Evolutionary conservation across 2,797 vertebrate species (phyloP), one percentile per base, ranked within the genome.

Genomic region (Vespertilio murinus): DNA sequence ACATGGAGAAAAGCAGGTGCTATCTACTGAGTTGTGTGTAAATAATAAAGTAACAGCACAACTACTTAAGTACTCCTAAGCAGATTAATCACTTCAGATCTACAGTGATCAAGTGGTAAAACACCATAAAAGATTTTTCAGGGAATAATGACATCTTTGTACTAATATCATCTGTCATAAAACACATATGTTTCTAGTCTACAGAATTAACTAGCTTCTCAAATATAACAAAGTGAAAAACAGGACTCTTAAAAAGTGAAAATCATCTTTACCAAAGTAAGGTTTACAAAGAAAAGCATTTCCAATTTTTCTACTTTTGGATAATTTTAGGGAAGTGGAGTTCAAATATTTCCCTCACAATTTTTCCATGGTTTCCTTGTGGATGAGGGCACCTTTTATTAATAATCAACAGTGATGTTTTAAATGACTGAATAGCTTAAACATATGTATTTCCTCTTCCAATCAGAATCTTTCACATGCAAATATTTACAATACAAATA

Each of bases 351-450:
- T 75, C 11, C 33, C 59, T 71, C 38, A 88, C 2, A 56, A 4
- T 89, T 96, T 92, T 90, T 73, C 67, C 28, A 1, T 75, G 75
- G 65, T 94, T 89, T 84, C 40, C 25, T 70, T 65, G 0, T 94
- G 8, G 2, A 70, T 64, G 47, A 77, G 52, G 64, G 47, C 52
- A 83, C 40, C 54, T 86, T 88, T 30, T 94, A 7, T 74, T 92
- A 90, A 75, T 42, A 91, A 65, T 52, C 35, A 88, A 17, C 25
- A 90, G 38, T 69, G 5, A 93, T 83, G 2, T 83, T 91, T 91
- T 84, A 94, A 87, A 35, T 88, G 33, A 79, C 38, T 90, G 42
- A 94, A 14, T 89, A 84, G 33, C 17, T 56, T 59, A 88, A 81
- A 40, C 17, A 10, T 75, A 92, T 75, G 83, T 78, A 65, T 77